A percentile compares a stretch with the other conserved stretches of the same genome.
Conservation (phyloP, 2,113 vertebrate species). For the Percopsis transmontana region DNA sequence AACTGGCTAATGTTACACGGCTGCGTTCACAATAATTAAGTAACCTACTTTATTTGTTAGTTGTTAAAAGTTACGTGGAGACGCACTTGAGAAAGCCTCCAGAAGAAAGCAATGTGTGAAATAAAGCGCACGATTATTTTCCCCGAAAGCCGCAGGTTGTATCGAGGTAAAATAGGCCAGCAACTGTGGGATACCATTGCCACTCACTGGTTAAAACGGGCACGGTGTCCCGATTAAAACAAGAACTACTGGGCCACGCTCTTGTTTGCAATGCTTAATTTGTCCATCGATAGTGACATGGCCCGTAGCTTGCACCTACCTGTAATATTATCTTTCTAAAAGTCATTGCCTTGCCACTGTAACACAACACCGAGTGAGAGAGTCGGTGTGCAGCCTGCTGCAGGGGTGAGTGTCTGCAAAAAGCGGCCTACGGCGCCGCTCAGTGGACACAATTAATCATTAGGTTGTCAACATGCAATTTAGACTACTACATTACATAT, state of each 20-base stretch:
- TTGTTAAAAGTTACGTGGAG: no score
- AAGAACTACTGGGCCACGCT: slow-evolving; percentile 69
- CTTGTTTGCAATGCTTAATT: slow-evolving; percentile 71
- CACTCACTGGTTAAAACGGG: slow-evolving; percentile 64
- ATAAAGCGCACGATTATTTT: no score
- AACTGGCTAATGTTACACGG: no score
- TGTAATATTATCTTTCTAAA: slow-evolving; percentile 94
- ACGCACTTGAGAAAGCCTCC: no score
- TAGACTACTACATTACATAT: no score
- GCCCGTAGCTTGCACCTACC: slow-evolving; percentile 90
- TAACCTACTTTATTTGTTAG: no score
- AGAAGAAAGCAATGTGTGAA: no score
- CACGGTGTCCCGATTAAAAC: slow-evolving; percentile 70
- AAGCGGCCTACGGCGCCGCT: slow-evolving; percentile 78
- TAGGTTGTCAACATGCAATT: neutral
- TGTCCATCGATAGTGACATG: slow-evolving; percentile 69
- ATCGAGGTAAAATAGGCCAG: neutral
- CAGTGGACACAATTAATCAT: slow-evolving; percentile 63
- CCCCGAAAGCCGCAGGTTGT: no score
- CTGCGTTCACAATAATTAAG: no score
- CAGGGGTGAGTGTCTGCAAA: slow-evolving; percentile 32
- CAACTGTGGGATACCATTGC: slow-evolving; percentile 60
- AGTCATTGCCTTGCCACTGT: slow-evolving; percentile 90
- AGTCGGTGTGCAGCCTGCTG: slow-evolving; percentile 32
- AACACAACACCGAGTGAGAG: slow-evolving; percentile 72